These are phyloP conservation scores for Mythimna loreyi DNA, from an alignment of 2,888 invertebrate genomes.

Conservation along the genomic window DNA sequence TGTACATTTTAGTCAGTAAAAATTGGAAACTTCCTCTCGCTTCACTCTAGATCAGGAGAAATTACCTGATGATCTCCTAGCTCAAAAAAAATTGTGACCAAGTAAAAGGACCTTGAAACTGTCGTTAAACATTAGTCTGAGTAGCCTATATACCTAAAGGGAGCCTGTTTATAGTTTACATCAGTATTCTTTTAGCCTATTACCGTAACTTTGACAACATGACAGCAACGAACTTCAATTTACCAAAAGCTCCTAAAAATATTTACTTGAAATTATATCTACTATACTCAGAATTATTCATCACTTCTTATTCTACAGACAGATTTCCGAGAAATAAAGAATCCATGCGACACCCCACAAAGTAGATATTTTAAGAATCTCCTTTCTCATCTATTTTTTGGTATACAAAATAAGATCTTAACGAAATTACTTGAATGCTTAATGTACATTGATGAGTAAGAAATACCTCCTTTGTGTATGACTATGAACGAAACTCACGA, in stretches of 20 bases:
- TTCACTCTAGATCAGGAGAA: too few species aligned
- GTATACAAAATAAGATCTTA: slow-evolving; percentile 41
- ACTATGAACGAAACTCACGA: slow-evolving; percentile 27
- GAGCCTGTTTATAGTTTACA: not conserved
- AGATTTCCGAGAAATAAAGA: slow-evolving; percentile 30
- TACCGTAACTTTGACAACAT: slow-evolving; percentile 2
- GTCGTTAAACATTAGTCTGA: not conserved
- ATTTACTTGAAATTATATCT: slow-evolving; percentile 11
- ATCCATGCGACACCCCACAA: slow-evolving; percentile 17
- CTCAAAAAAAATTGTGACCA: too few species aligned
- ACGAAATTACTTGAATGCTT: slow-evolving; percentile 49
- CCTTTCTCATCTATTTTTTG: slow-evolving; percentile 22
- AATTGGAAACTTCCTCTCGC: not conserved
- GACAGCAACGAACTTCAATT: slow-evolving; percentile 13
- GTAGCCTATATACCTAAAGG: too few species aligned
- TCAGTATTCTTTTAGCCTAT: not conserved
- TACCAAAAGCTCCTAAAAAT: slow-evolving; percentile 16
- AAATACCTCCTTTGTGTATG: slow-evolving; percentile 52
- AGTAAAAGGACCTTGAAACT: not conserved
- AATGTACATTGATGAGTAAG: slow-evolving; percentile 31
- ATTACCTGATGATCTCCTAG: too few species aligned
- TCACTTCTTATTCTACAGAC: slow-evolving; percentile 32
- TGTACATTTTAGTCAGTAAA: not conserved
- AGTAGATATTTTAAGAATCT: slow-evolving; percentile 11
- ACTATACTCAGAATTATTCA: slow-evolving; percentile 17